A percentile compares a stretch with the other conserved stretches of the same genome.
These are phyloP conservation scores for Pseudopodoces humilis DNA, from an alignment of 2,113 vertebrate species.

Conservation along the genomic window DNA sequence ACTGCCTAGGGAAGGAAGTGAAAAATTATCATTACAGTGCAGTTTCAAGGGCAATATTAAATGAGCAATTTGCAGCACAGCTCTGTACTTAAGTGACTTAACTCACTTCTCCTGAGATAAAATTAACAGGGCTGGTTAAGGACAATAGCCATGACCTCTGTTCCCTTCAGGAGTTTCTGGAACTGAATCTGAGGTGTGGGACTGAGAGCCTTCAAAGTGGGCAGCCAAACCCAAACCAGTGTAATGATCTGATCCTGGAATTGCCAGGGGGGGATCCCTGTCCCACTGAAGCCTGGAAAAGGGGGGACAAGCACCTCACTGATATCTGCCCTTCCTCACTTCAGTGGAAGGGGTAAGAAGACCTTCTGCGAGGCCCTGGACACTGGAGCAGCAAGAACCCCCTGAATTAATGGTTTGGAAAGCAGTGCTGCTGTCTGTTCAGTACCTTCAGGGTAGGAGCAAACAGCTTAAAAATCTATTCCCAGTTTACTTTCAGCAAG, in stretches of 20 bases:
- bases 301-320: neutral
- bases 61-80: neutral
- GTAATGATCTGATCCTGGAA: neutral
- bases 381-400: neutral
- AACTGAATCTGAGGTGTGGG: neutral
- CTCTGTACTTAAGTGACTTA: neutral
- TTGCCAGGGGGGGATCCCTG: neutral
- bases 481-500: neutral
- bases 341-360: neutral
- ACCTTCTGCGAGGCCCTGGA: neutral
- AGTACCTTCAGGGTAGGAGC: neutral
- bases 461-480: neutral
- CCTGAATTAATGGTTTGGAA: neutral
- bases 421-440: neutral
- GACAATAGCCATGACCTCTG: neutral
- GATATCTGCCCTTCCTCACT: neutral
- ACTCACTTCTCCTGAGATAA: neutral
- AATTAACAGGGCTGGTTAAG: neutral
- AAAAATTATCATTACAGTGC: conserved; percentile 32
- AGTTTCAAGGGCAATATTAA: conserved; percentile 36
- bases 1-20: conserved; percentile 55
- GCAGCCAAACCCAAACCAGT: neutral
- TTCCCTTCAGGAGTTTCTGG: neutral
- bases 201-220: neutral
- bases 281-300: neutral